Evolutionary conservation across 2,113 vertebrate species (phyloP), one percentile per base, ranked within the genome.

Genomic region (Festucalex cinctus): DNA sequence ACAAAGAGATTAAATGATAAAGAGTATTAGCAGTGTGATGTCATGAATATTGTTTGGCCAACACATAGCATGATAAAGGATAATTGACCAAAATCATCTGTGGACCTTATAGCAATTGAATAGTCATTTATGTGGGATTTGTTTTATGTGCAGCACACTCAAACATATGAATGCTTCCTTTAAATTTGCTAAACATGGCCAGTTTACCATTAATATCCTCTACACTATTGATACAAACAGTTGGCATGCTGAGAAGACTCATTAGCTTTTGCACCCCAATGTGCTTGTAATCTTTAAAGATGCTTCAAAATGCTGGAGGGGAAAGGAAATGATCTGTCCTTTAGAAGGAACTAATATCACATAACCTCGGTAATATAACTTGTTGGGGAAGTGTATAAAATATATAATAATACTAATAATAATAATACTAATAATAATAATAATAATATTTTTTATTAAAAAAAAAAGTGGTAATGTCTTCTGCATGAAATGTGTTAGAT

Each of bases 21-120:
- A 43, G 60, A n/a, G 37, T 43, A 24, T 61, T 61, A 7, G n/a
- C 78, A 73, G 68, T 81, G 76, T 39, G 68, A 73, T 63, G 20
- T 48, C 35, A 58, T 61, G 41, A 70, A 66, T 68, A 22, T 60
- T 70, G 41, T 79, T 9, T 24, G 12, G 37, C 24, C 20, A 39
- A 13, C 6, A 22, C 56, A 70, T 46, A 57, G 1, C 26, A n/a
- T 39, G 24, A 65, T 49, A 59, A 19, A 44, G 46, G 16, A 1
- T 63, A 41, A 69, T 66, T 14, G 37, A 66, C 28, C 60, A 8
- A 48, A 70, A 51, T 68, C 26, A 39, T 16, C 49, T 57, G 0
- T 62, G 56, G 44, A 67, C 43, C 62, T 69, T 2, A 14, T 22
- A 39, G 39, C 35, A 72, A 24, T 58, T 41, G 35, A 48, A 51